A percentile compares a stretch with the other conserved stretches of the same genome.
Evolutionary conservation across 1,140 invertebrate species (phyloP).

Genomic region (Pantala flavescens): DNA sequence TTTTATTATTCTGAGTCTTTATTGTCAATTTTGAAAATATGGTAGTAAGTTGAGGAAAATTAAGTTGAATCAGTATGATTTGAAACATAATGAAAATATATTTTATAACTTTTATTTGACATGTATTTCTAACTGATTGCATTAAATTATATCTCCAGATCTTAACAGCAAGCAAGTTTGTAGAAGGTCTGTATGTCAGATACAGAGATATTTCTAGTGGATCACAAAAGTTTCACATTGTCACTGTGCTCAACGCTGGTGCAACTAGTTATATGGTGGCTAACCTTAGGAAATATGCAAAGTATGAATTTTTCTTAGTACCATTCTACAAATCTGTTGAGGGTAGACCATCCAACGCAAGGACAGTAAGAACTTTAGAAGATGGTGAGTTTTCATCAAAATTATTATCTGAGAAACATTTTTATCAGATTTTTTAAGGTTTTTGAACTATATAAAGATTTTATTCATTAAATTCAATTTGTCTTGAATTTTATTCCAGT

Average conservation of each 20-base stretch:
- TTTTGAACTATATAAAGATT: too few relatives aligned
- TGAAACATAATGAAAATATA: too few relatives aligned
- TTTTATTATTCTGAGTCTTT: too few relatives aligned
- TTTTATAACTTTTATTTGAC: too few relatives aligned
- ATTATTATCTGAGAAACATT: background rate
- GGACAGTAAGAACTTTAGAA: slow-evolving; percentile 55
- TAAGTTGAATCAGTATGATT: too few relatives aligned
- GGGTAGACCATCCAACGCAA: slow-evolving; percentile 68
- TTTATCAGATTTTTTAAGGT: background rate
- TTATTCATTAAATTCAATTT: too few relatives aligned
- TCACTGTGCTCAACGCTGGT: slow-evolving; percentile 54
- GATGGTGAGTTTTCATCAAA: slow-evolving; percentile 45
- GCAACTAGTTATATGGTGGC: slow-evolving; percentile 55
- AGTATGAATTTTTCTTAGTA: slow-evolving; percentile 81
- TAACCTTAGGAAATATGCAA: slow-evolving; percentile 68
- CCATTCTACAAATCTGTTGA: slow-evolving; percentile 76
- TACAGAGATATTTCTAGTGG: slow-evolving; percentile 67
- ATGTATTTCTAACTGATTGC: background rate
- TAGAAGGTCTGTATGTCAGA: slow-evolving; percentile 87
- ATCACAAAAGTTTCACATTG: slow-evolving; percentile 53
- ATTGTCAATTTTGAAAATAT: too few relatives aligned
- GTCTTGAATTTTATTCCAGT: slow-evolving; percentile 37
- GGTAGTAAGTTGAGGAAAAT: too few relatives aligned
- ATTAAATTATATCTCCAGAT: slow-evolving; percentile 32
- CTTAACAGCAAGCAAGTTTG: slow-evolving; percentile 40